Evolutionary conservation across 2,797 vertebrate species (phyloP).

Genomic region (Peromyscus attwateri): DNA sequence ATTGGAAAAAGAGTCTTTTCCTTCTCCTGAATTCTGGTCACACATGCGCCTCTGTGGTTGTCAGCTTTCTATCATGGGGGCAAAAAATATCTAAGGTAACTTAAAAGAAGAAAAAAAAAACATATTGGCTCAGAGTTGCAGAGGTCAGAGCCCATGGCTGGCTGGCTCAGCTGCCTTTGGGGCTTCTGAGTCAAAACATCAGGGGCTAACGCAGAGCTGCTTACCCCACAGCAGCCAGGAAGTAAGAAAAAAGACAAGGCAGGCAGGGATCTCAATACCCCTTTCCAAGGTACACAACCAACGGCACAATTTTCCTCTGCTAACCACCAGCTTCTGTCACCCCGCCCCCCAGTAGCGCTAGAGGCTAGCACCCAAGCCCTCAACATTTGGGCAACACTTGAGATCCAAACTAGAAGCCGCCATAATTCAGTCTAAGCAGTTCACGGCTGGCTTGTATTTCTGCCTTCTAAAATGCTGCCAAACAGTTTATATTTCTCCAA

Average conservation of each 20-base stretch:
- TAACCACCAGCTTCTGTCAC: neutral
- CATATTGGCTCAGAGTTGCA: neutral
- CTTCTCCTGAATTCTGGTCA: neutral
- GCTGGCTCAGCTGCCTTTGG: neutral
- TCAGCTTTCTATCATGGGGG: too few species aligned
- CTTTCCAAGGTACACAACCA: neutral
- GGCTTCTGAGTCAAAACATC: neutral
- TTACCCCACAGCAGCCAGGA: neutral
- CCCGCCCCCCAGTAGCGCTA: neutral
- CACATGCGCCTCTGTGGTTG: neutral
- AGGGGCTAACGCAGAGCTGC: neutral
- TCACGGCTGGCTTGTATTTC: conserved; percentile 22
- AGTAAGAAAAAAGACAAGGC: neutral
- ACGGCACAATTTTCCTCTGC: neutral
- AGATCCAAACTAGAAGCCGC: neutral
- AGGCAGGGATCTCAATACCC: too few species aligned
- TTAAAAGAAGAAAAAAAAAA: neutral
- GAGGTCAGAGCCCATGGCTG: neutral
- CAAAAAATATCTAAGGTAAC: neutral
- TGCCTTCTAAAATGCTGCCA: neutral
- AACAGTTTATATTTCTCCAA: neutral
- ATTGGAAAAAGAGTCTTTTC: neutral
- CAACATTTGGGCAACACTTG: neutral
- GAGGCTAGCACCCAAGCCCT: neutral
- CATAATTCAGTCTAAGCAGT: neutral